These are phyloP conservation scores for Apistogramma diplotaenia DNA, from an alignment of 2,113 vertebrate species.

Conservation along the genomic window DNA sequence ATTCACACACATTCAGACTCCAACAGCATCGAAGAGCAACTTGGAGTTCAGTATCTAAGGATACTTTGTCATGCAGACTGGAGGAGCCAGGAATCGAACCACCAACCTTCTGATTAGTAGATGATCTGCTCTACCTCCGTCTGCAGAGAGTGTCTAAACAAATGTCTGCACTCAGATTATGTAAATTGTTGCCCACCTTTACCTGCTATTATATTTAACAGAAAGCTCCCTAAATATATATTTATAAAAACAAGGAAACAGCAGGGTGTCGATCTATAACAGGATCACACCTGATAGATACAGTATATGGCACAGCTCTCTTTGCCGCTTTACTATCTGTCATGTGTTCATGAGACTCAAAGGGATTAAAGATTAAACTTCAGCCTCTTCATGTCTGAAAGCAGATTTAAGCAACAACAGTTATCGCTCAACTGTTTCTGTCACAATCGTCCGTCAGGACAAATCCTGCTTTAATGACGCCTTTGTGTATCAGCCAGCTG, in stretches of 20 bases:
- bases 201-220: neutral
- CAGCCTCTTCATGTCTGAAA: conserved; percentile 16
- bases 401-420: conserved; percentile 22
- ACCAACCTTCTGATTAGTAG: no score
- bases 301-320: neutral
- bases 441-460: neutral
- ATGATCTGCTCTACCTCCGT: no score
- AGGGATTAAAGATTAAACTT: conserved; percentile 58
- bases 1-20: no score
- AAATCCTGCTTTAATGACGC: neutral
- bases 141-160: no score
- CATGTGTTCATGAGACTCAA: neutral
- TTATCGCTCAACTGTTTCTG: neutral
- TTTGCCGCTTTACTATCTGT: neutral
- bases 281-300: neutral
- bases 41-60: no score
- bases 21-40: no score
- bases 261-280: neutral
- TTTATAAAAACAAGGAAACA: neutral
- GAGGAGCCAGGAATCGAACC: no score
- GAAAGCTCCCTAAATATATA: neutral
- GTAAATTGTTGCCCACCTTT: neutral
- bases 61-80: no score
- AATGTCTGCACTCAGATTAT: neutral
- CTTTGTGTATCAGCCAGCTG: neutral